These are phyloP conservation scores for Hydraecia micacea DNA, from an alignment of 2,888 invertebrate species.

Conservation along the genomic window DNA sequence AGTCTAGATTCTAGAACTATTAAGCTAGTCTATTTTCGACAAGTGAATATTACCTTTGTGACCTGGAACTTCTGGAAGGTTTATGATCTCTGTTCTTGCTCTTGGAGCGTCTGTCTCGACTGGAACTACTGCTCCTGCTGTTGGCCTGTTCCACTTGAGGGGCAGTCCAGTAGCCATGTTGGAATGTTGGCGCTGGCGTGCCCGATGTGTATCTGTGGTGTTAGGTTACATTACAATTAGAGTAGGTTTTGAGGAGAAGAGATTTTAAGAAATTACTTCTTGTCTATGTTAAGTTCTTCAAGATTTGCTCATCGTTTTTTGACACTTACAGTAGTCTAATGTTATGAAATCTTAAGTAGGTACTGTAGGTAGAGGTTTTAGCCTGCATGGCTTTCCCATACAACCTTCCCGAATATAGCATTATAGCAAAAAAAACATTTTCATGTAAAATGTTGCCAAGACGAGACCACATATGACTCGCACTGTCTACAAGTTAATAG, in stretches of 20 bases:
- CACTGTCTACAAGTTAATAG: too few relatives aligned
- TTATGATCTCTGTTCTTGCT: conserved; percentile 85
- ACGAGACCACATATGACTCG: too few relatives aligned
- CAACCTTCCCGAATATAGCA: neutral
- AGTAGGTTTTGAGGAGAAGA: neutral
- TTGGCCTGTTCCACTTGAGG: conserved; percentile 72
- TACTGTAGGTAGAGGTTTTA: neutral
- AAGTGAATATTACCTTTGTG: conserved; percentile 72
- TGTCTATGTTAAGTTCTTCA: neutral
- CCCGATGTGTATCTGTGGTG: conserved; percentile 80
- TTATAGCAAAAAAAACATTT: too few relatives aligned
- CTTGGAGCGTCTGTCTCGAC: conserved; percentile 81
- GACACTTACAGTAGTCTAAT: neutral
- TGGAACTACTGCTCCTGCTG: conserved; percentile 72
- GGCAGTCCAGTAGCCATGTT: conserved; percentile 88
- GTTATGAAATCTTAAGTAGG: neutral
- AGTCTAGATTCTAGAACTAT: neutral
- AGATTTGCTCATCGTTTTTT: neutral
- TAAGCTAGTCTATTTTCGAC: neutral
- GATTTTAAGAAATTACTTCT: neutral
- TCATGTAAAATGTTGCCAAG: too few relatives aligned
- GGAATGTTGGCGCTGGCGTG: conserved; percentile 81
- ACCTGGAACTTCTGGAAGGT: conserved; percentile 72
- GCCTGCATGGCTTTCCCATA: neutral
- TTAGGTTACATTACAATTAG: neutral